Evolutionary conservation across 2,888 invertebrate species (phyloP).

Genomic region (Hypselothyrea guttata): DNA sequence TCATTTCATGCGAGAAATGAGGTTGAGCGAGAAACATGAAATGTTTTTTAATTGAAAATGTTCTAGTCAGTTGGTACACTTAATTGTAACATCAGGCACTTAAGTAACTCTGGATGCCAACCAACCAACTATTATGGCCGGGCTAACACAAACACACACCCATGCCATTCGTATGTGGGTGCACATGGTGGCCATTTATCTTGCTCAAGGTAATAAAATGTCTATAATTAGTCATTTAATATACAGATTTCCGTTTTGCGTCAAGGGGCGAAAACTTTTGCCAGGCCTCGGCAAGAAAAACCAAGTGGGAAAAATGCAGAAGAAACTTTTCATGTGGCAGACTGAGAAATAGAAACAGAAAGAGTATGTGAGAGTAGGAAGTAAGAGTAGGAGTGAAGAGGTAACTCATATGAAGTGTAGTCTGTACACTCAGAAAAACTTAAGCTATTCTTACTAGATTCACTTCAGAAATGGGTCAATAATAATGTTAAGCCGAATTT

Average conservation of each 20-base stretch:
- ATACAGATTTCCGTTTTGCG: slow-evolving; percentile 80
- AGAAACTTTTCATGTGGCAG: slow-evolving; percentile 59
- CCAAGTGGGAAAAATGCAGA: slow-evolving; percentile 35
- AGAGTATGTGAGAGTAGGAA: too few species aligned
- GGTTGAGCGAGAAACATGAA: slow-evolving; percentile 61
- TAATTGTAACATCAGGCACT: slow-evolving; percentile 47
- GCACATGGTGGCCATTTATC: slow-evolving; percentile 70
- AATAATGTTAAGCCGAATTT: too few species aligned
- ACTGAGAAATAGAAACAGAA: slow-evolving; percentile 6
- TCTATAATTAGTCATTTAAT: slow-evolving; percentile 81
- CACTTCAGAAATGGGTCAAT: too few species aligned
- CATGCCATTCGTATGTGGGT: slow-evolving; percentile 12
- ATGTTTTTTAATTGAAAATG: slow-evolving; percentile 71
- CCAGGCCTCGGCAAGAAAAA: slow-evolving; percentile 33
- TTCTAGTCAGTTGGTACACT: slow-evolving; percentile 50
- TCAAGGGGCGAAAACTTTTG: slow-evolving; percentile 77
- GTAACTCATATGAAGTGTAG: slow-evolving; percentile 39
- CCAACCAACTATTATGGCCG: slow-evolving; percentile 5
- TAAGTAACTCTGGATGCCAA: slow-evolving; percentile 49
- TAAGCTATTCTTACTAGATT: too few species aligned
- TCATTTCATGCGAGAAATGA: slow-evolving; percentile 51
- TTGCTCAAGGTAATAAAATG: slow-evolving; percentile 80
- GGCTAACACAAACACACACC: slow-evolving; percentile 10
- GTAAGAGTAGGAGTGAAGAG: background rate
- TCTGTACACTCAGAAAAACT: too few species aligned